Base-by-base conservation (phyloP, 2,888 invertebrate genomes). In the Junonia oenone region DNA sequence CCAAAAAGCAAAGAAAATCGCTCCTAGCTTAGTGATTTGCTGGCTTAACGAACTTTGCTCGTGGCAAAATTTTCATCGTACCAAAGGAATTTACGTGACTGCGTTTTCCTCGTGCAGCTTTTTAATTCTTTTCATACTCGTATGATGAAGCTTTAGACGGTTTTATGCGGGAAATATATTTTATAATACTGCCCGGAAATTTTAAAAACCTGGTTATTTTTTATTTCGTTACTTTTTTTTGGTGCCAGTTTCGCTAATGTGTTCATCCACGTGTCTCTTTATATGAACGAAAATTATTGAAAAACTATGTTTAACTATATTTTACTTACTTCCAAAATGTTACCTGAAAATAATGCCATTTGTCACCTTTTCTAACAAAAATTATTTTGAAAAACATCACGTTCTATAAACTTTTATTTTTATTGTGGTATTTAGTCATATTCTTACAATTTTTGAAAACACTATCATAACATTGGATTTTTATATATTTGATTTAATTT, bases 1-100 rank as follows among this genome's bases (percentile, higher is more conserved):
- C 71, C 65, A 68, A 67, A 68, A 69, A 68, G 63, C 60, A 58
- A 68, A 67, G 59, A 64, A 65, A 66, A 64, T 65, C 58, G 59
- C 58, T 61, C 58, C 54, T 58, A 46, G 65, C 62, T 65, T 63
- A 63, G 63, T 62, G 63, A 58, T 59, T 62, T 57, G 63, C 50
- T 54, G 57, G 61, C 63, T 63, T 63, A 65, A 66, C 64, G 62
- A 62, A 63, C 61, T 65, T 64, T 52, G 54, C 55, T 61, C 59
- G 64, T 67, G 59, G 61, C 59, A 52, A 59, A 59, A 59, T 61
- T 64, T 54, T 51, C 47, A 55, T 55, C 59, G 48, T 27, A 37
- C 35, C 51, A 59, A 56, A 56, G 53, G 47, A 45, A 45, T 45
- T 47, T 54, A 54, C 43, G 53, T 49, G 51, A 59, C 40, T 38